Evolutionary conservation across 2,797 vertebrate genomes (phyloP).

Genomic region (Pipistrellus nathusii): DNA sequence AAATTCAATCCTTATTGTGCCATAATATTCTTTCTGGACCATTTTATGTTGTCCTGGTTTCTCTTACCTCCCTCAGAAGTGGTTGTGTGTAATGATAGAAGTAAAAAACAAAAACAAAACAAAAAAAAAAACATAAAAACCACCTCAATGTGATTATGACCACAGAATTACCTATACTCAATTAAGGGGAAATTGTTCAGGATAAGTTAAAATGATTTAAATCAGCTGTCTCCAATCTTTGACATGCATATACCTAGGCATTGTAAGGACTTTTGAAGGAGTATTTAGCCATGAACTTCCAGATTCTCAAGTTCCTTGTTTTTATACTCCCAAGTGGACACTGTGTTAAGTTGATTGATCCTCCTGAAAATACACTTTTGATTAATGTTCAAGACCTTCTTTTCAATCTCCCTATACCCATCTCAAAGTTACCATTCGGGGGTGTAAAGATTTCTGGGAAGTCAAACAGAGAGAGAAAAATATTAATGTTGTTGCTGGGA

Average conservation of each 20-base stretch:
- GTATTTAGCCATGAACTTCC: neutral
- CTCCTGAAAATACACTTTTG: neutral
- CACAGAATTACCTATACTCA: neutral
- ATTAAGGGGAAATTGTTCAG: neutral
- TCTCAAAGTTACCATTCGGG: neutral
- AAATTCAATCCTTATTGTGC: neutral
- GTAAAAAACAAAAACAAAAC: neutral
- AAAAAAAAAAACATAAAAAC: neutral
- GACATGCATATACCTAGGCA: neutral
- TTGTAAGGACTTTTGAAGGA: neutral
- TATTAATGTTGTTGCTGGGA: neutral
- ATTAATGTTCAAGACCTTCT: neutral
- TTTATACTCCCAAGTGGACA: neutral
- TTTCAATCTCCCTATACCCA: neutral
- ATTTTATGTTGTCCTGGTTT: neutral
- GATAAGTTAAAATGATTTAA: neutral
- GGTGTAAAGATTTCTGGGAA: neutral
- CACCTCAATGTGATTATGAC: neutral
- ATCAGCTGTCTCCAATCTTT: neutral
- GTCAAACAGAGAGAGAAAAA: neutral
- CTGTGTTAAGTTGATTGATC: neutral
- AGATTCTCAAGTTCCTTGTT: neutral
- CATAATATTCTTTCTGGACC: neutral
- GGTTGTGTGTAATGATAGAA: neutral
- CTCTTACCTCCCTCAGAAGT: neutral